A percentile compares a stretch with the other conserved stretches of the same genome.
phyloP scores from a whole-genome alignment of 2,888 invertebrate species.

The Orthonevra nobilis region DNA sequence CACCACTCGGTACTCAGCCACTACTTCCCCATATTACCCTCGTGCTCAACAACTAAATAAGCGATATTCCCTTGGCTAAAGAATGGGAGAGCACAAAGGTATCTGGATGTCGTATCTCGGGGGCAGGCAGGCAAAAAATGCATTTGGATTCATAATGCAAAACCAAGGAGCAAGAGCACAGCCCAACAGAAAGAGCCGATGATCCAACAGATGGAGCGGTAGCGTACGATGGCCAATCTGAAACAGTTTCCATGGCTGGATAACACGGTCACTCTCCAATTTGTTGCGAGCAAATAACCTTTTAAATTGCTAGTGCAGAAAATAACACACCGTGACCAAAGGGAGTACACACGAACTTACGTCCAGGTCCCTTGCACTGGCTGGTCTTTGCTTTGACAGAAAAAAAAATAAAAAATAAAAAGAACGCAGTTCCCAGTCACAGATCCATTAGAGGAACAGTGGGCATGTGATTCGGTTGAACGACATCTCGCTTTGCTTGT shows the following conservation, averaged over 20 bases:
- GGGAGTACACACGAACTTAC: constrained; percentile 5
- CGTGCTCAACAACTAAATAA: background rate
- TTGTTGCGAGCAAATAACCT: constrained; percentile 51
- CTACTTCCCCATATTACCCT: background rate
- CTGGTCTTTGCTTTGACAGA: background rate
- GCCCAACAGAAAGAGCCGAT: constrained; percentile 9
- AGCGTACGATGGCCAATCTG: background rate
- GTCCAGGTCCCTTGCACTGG: too few species aligned
- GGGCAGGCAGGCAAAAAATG: constrained; percentile 6
- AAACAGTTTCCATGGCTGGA: constrained; percentile 42
- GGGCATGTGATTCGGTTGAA: constrained; percentile 28
- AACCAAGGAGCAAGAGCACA: constrained; percentile 18
- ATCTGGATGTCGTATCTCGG: background rate
- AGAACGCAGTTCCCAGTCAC: constrained; percentile 36
- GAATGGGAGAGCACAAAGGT: constrained; percentile 8
- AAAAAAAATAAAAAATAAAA: too few species aligned
- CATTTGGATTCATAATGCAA: constrained; percentile 25
- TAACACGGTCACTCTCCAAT: constrained; percentile 45
- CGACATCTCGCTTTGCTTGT: constrained; percentile 15
- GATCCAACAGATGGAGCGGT: background rate
- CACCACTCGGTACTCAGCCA: background rate
- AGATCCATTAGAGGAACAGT: constrained; percentile 26
- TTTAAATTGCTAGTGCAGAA: constrained; percentile 51
- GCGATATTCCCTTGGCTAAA: background rate
- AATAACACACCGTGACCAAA: constrained; percentile 56